Conservation (phyloP, 2,113 vertebrate species). For the Ardeotis arabs region DNA sequence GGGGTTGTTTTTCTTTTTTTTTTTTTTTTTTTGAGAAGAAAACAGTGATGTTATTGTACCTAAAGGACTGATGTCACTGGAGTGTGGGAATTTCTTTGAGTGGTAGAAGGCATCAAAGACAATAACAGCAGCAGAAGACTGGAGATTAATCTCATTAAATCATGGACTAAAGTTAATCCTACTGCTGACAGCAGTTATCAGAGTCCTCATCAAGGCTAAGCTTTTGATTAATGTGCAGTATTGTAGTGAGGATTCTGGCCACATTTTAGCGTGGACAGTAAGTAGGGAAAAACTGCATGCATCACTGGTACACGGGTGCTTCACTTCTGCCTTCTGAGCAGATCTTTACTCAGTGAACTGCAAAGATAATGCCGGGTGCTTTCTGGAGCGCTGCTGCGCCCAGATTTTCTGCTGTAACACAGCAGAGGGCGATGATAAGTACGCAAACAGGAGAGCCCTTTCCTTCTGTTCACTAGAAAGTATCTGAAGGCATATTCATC, state of each 20-base stretch:
- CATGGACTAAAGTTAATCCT: background rate
- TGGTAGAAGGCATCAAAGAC: background rate
- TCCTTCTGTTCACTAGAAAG: background rate
- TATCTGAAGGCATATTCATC: too few species aligned
- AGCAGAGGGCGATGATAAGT: background rate
- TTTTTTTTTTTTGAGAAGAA: background rate
- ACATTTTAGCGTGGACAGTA: fast-evolving
- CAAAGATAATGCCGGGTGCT: background rate
- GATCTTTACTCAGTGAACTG: background rate
- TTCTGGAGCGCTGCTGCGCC: background rate
- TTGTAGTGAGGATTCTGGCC: background rate
- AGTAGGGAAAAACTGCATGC: background rate
- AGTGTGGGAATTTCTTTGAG: background rate
- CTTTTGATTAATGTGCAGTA: background rate
- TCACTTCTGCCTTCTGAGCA: background rate
- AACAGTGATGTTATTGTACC: background rate
- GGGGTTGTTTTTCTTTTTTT: background rate
- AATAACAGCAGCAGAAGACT: background rate
- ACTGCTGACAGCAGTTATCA: background rate
- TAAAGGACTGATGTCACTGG: background rate
- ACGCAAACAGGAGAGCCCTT: background rate
- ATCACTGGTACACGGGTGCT: background rate
- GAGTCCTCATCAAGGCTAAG: background rate
- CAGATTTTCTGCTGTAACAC: background rate
- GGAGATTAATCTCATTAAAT: background rate